These are phyloP conservation scores for Aspidapion aeneum DNA, from an alignment of 2,888 invertebrate species.

Conservation along the genomic window DNA sequence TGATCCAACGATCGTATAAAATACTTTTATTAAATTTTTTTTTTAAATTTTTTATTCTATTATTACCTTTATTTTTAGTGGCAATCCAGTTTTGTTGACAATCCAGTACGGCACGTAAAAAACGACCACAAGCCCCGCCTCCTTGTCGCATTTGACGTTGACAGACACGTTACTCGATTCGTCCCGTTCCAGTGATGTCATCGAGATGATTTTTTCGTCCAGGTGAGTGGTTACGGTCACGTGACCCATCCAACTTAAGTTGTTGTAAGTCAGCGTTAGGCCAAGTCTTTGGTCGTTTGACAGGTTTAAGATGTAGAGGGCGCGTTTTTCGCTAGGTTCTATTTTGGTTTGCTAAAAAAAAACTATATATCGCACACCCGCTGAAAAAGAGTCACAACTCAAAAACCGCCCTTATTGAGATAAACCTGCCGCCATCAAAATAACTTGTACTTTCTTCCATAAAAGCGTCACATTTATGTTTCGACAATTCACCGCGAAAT, in stretches of 20 bases:
- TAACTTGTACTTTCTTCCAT: too few relatives aligned
- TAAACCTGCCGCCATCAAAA: too few relatives aligned
- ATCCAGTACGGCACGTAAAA: conserved; percentile 85
- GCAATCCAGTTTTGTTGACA: conserved; percentile 83
- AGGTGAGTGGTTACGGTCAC: conserved; percentile 64
- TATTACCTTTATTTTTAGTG: conserved; percentile 75
- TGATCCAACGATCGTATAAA: too few relatives aligned
- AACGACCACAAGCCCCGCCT: conserved; percentile 61
- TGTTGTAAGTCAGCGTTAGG: conserved; percentile 56
- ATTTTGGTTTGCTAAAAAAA: conserved; percentile 51
- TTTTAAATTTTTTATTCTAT: too few relatives aligned
- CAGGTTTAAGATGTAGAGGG: conserved; percentile 65
- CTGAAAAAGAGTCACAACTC: too few relatives aligned
- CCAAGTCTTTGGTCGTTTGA: conserved; percentile 53
- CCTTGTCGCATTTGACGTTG: conserved; percentile 62
- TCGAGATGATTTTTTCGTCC: conserved; percentile 50
- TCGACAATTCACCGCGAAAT: too few relatives aligned
- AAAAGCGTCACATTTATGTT: too few relatives aligned
- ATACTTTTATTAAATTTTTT: too few relatives aligned
- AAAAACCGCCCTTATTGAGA: too few relatives aligned
- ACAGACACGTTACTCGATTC: conserved; percentile 66
- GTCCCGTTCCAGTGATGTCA: conserved; percentile 60
- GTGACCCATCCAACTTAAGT: conserved; percentile 68
- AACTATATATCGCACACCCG: background rate
- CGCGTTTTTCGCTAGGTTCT: conserved; percentile 69